Evolutionary conservation across 2,113 vertebrate species (phyloP).

Genomic region (Tautogolabrus adspersus): DNA sequence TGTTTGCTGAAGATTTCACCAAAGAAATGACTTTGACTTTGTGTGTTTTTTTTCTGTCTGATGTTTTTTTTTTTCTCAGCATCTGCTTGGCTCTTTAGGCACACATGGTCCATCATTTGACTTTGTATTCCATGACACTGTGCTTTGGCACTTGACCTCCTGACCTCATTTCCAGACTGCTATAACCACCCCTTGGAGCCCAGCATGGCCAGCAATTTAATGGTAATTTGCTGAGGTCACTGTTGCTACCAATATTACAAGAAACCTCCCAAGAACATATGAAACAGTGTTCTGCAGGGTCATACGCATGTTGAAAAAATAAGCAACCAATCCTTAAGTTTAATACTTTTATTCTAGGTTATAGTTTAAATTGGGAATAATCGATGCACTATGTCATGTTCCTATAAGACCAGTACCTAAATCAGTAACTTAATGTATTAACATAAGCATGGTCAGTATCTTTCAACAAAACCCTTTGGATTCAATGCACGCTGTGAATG

Average conservation of each 20-base stretch:
- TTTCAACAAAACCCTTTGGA: neutral
- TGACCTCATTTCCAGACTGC: constrained; percentile 73
- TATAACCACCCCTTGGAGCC: constrained; percentile 57
- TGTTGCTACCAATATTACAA: constrained; percentile 46
- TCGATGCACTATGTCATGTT: neutral
- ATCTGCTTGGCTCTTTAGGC: constrained; percentile 72
- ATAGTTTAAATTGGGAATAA: neutral
- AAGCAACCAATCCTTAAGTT: neutral
- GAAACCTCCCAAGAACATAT: constrained; percentile 45
- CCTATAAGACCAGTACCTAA: neutral
- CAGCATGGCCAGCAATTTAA: constrained; percentile 67
- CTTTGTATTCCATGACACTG: constrained; percentile 66
- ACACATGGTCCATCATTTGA: constrained; percentile 76
- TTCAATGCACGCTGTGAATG: neutral
- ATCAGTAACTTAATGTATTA: neutral
- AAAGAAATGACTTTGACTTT: constrained; percentile 71
- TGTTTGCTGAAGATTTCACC: constrained; percentile 75
- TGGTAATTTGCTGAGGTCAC: constrained; percentile 62
- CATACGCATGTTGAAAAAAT: neutral
- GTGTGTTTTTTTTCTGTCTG: constrained; percentile 37
- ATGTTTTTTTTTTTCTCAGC: constrained; percentile 29
- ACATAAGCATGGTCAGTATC: neutral
- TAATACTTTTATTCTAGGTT: neutral
- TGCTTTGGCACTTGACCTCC: constrained; percentile 74
- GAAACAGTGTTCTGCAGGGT: constrained; percentile 7